A percentile compares a stretch with the other conserved stretches of the same genome.
Conservation (phyloP, 2,797 vertebrate genomes). For the Euthynnus affinis region DNA sequence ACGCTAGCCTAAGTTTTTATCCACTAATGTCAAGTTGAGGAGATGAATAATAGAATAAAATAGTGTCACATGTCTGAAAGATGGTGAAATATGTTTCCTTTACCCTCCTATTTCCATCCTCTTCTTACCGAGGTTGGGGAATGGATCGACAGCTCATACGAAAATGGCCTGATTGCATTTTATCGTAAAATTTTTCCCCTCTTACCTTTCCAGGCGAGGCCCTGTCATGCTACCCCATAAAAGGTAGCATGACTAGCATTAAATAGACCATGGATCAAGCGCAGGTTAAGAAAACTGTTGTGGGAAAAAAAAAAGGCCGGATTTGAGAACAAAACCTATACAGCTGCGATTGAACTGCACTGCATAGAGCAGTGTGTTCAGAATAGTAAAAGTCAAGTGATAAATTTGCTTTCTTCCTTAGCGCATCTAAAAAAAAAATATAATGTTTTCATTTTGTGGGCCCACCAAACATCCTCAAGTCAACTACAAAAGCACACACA, state of each 20-base stretch:
- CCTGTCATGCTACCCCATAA: neutral
- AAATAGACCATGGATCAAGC: constrained; percentile 21
- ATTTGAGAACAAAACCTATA: constrained; percentile 15
- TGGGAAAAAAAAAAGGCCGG: constrained; percentile 1
- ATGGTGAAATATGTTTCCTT: constrained; percentile 9
- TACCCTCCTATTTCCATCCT: neutral
- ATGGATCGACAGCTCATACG: constrained; percentile 5
- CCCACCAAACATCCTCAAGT: constrained; percentile 26
- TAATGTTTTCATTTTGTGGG: constrained; percentile 15
- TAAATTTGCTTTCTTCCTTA: neutral
- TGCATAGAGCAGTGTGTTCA: neutral
- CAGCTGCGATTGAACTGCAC: neutral
- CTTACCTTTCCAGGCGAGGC: neutral
- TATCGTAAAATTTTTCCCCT: neutral
- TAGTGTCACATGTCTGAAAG: constrained; percentile 34
- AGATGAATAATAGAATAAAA: constrained; percentile 57
- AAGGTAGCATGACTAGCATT: constrained; percentile 16
- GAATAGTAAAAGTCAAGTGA: neutral
- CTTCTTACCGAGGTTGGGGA: constrained; percentile 7
- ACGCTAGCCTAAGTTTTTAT: constrained; percentile 3
- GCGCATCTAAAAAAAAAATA: neutral
- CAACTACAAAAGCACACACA: constrained; percentile 23
- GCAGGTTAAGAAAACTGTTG: neutral
- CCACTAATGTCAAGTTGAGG: constrained; percentile 21
- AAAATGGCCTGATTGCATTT: constrained; percentile 38